Conservation (phyloP, 2,113 vertebrate species). For the Macrotus californicus region DNA sequence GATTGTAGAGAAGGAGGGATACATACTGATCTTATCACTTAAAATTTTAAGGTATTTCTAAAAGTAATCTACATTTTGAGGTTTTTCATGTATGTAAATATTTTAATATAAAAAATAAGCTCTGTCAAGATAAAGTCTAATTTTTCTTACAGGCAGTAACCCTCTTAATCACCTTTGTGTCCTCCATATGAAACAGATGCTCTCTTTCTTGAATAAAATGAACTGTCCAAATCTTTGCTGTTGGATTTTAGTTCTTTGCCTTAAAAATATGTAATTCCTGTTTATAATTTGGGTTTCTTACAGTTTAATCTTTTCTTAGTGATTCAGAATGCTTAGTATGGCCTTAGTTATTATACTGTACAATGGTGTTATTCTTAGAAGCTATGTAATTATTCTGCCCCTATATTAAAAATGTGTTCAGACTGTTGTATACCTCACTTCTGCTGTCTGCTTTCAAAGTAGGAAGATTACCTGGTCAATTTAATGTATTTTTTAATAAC, state of each 20-base stretch:
- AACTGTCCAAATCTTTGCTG: neutral
- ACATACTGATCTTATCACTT: neutral
- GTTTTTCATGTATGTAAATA: neutral
- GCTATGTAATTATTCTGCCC: neutral
- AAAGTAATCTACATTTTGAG: constrained; percentile 2
- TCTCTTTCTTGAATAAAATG: constrained; percentile 20
- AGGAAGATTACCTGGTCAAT: neutral
- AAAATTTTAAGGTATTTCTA: neutral
- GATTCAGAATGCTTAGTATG: neutral
- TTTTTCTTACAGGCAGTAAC: neutral
- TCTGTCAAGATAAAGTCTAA: neutral
- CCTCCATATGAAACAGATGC: neutral
- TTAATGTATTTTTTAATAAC: neutral
- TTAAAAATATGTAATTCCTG: neutral
- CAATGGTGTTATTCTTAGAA: neutral
- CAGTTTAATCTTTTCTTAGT: neutral
- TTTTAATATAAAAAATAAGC: constrained; percentile 12
- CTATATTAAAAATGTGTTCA: neutral
- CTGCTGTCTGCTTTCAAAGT: neutral
- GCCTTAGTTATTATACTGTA: neutral
- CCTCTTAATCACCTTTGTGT: neutral
- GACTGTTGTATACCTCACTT: neutral
- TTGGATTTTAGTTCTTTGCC: neutral
- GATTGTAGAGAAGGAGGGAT: neutral
- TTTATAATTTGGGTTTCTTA: neutral